Evolutionary conservation across 2,797 vertebrate genomes (phyloP).

Genomic region (Micropoecilia bifurca): DNA sequence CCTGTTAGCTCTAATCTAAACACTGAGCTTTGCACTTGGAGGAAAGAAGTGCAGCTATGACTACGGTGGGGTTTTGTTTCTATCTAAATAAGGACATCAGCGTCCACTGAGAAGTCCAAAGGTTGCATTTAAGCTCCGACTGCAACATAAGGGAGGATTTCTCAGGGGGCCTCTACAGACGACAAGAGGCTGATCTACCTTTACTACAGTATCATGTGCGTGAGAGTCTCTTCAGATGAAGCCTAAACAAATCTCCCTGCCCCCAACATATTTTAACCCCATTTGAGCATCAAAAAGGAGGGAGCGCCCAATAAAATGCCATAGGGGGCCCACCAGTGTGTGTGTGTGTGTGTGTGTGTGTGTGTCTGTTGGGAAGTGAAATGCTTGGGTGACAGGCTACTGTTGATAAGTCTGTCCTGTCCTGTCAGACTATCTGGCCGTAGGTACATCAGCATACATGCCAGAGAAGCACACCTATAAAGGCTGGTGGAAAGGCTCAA

Average conservation of each 20-base stretch:
- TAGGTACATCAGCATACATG: constrained; percentile 1
- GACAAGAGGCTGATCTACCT: constrained; percentile 16
- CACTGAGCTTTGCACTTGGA: constrained; percentile 11
- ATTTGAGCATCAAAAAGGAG: constrained; percentile 24
- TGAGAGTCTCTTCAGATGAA: constrained; percentile 21
- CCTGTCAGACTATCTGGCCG: constrained; percentile 14
- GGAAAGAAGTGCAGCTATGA: constrained; percentile 15
- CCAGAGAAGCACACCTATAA: constrained; percentile 2
- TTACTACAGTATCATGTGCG: constrained; percentile 16
- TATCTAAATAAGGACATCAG: constrained; percentile 12
- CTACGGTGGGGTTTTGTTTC: constrained; percentile 31
- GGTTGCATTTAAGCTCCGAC: constrained; percentile 1
- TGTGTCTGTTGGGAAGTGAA: constrained; percentile 10
- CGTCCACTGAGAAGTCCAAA: constrained; percentile 32
- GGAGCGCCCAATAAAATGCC: constrained; percentile 57
- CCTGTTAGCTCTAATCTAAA: constrained; percentile 49
- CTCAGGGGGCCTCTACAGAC: constrained; percentile 23
- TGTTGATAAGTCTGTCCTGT: constrained; percentile 41
- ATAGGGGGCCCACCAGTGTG: constrained; percentile 28
- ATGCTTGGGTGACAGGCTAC: constrained; percentile 26
- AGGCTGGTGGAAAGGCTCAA: constrained; percentile 1
- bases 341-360: not conserved
- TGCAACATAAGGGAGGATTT: constrained; percentile 32
- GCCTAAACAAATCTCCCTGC: constrained; percentile 49
- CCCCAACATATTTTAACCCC: constrained; percentile 30